These are phyloP conservation scores for Cyphomyrmex costatus DNA, from an alignment of 1,140 invertebrate species.

Conservation along the genomic window DNA sequence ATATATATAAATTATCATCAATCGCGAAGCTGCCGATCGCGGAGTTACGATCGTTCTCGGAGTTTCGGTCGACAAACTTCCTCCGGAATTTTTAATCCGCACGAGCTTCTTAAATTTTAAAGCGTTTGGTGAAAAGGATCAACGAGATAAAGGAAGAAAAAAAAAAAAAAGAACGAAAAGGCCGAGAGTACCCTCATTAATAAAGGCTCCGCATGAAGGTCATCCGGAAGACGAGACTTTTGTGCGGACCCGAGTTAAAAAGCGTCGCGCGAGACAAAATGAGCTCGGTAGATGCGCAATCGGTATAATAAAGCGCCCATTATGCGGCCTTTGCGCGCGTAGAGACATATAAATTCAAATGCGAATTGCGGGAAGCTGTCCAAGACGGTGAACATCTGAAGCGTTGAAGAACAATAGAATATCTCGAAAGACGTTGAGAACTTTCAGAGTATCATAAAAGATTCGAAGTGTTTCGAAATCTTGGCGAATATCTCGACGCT, in stretches of 20 bases:
- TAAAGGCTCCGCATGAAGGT: constrained; percentile 75
- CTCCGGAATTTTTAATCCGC: not conserved
- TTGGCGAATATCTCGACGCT: not conserved
- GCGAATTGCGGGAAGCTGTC: constrained; percentile 7
- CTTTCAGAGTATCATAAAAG: not conserved
- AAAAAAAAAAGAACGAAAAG: constrained; percentile 14
- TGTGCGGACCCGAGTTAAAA: constrained; percentile 69
- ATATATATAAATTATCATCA: constrained; percentile 40
- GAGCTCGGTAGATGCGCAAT: constrained; percentile 67
- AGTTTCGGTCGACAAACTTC: not conserved
- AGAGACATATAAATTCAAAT: constrained; percentile 22
- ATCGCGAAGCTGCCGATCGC: not conserved
- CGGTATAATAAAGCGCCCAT: constrained; percentile 52
- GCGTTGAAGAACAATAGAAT: constrained; percentile 10
- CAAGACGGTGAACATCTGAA: constrained; percentile 18
- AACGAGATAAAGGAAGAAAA: not conserved
- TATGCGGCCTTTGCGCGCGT: not conserved
- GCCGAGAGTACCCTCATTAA: constrained; percentile 78
- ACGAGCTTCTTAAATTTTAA: constrained; percentile 29
- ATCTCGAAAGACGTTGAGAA: not conserved
- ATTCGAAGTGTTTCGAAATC: not conserved
- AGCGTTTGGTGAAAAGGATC: constrained; percentile 27
- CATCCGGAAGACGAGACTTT: constrained; percentile 71
- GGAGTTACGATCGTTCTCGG: not conserved
- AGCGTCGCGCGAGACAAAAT: constrained; percentile 69